Conservation (phyloP, 2,113 vertebrate genomes). For the Heteronetta atricapilla region DNA sequence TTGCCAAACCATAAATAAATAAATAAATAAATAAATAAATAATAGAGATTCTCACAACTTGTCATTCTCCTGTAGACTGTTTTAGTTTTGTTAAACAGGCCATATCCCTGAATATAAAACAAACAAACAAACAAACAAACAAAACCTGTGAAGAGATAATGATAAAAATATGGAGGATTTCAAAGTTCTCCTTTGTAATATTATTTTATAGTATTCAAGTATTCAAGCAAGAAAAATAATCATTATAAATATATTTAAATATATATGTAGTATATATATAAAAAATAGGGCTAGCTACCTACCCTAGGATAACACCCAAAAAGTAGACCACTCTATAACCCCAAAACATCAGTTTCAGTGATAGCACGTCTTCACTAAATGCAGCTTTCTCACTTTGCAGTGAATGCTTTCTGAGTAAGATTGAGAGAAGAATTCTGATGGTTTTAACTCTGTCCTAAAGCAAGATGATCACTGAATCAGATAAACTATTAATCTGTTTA, state of each 20-base stretch:
- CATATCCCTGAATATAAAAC: neutral
- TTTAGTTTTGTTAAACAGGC: neutral
- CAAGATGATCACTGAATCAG: constrained; percentile 61
- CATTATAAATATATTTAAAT: neutral
- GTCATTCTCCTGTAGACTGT: neutral
- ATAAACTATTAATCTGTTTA: constrained; percentile 69
- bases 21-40: neutral
- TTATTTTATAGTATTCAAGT: neutral
- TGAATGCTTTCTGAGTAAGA: neutral
- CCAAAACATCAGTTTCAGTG: neutral
- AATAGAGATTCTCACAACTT: neutral
- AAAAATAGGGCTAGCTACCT: neutral
- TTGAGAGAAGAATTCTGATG: constrained; percentile 40
- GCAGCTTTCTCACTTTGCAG: neutral
- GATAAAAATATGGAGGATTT: neutral
- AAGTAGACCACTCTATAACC: neutral
- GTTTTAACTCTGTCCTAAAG: constrained; percentile 51
- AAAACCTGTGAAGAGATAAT: neutral
- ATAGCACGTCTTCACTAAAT: constrained; percentile 18
- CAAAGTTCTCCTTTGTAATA: neutral
- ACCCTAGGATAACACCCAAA: neutral
- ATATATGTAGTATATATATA: neutral
- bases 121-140: neutral
- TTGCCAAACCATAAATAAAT: neutral
- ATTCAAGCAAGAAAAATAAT: neutral